These are phyloP conservation scores for Copsychus sechellarum DNA, from an alignment of 2,113 vertebrate species.

Conservation along the genomic window DNA sequence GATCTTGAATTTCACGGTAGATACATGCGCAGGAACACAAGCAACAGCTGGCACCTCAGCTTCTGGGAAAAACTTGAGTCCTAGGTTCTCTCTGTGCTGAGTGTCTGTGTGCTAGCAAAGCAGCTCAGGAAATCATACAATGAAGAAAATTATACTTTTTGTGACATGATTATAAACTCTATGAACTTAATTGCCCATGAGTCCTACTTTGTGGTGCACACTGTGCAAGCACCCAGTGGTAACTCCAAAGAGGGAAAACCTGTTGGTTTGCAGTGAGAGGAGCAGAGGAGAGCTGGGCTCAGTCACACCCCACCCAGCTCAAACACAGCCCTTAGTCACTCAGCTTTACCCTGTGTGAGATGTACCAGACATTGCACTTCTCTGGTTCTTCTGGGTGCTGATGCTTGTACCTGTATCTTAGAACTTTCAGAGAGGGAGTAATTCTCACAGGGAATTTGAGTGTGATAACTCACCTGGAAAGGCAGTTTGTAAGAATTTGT, in stretches of 20 bases:
- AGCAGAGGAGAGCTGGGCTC: not conserved
- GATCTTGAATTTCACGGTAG: not conserved
- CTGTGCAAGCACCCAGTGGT: not conserved
- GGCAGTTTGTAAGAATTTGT: not conserved
- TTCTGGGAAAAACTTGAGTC: not conserved
- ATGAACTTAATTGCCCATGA: not conserved
- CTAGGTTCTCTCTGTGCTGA: not conserved
- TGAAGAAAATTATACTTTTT: conserved; percentile 1
- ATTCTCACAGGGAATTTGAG: not conserved
- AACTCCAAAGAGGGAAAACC: not conserved
- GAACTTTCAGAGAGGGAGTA: not conserved
- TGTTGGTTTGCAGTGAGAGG: not conserved
- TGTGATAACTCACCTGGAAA: not conserved
- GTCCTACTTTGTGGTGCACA: not conserved
- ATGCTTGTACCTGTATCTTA: not conserved
- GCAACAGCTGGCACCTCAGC: not conserved
- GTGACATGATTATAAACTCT: not conserved
- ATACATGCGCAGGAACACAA: not conserved
- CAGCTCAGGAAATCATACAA: not conserved
- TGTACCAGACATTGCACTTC: not conserved
- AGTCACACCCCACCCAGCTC: not conserved
- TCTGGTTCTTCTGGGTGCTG: not conserved
- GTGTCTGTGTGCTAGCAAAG: not conserved
- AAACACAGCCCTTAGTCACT: too few species aligned
- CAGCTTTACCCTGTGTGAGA: not conserved